phyloP scores from a whole-genome alignment of 2,113 vertebrate species.

The Acanthochromis polyacanthus region DNA sequence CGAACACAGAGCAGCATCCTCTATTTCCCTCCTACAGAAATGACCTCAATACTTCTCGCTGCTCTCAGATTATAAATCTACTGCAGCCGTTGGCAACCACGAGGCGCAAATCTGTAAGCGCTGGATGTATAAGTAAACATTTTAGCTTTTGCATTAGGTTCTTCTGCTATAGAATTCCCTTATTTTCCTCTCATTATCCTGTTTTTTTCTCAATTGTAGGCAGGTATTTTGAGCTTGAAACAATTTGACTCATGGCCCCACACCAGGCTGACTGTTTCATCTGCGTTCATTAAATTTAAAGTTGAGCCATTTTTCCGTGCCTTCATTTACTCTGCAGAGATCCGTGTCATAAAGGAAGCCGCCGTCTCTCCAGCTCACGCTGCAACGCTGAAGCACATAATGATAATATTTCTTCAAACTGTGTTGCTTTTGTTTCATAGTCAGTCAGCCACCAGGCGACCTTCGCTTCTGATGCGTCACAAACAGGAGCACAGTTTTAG shows the following conservation, averaged over 20 bases:
- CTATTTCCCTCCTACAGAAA: conserved; percentile 23
- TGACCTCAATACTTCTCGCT: conserved; percentile 33
- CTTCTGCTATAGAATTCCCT: no score
- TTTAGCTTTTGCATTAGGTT: no score
- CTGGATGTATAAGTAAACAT: no score
- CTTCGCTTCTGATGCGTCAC: not conserved
- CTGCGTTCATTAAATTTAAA: conserved; percentile 37
- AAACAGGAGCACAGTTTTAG: not conserved
- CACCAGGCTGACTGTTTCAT: conserved; percentile 25
- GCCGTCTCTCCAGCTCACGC: conserved; percentile 12
- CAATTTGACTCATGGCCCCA: not conserved
- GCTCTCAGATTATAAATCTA: no score
- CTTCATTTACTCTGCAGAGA: not conserved
- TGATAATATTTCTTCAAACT: not conserved
- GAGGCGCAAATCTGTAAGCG: no score
- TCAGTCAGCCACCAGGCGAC: not conserved
- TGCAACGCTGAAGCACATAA: no score
- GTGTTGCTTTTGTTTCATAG: not conserved
- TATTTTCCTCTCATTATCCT: no score
- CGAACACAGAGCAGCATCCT: conserved; percentile 6
- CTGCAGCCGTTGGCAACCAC: no score
- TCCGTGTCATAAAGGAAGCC: no score
- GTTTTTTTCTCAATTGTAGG: no score
- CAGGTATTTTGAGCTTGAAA: no score
- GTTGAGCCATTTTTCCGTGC: conserved; percentile 40